Evolutionary conservation across 2,113 vertebrate species (phyloP), one percentile per base, ranked within the genome.

Genomic region (Prunella himalayana): DNA sequence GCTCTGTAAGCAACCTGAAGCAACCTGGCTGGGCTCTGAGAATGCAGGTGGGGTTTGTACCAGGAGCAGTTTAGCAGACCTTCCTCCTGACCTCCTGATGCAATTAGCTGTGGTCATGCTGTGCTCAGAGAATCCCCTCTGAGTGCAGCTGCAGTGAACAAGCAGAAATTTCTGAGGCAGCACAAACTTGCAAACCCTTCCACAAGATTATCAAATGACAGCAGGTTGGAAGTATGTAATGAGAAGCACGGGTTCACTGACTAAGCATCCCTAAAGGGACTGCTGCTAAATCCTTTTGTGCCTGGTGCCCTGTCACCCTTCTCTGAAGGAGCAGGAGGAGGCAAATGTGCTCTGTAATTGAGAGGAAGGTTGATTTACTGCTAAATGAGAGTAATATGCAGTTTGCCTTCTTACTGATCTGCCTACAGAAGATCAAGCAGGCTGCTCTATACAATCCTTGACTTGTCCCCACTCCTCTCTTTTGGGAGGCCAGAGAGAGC

Each of bases 241-340:
- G 80, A 95, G 86, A 92, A 96, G 88, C 95, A 95, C 23, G 80
- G 64, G 92, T 90, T 96, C 82, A 90, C 94, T 96, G 94, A 93
- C 76, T 93, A 88, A 96, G 92, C 93, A 82, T 79, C 90, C 92
- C 86, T 86, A 88, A 86, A 75, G 69, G 90, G 88, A 35, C 72
- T 64, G 56, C 56, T 68, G 72, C 70, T 92, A 92, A 92, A 96
- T 96, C 80, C 69, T 83, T 64, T 71, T 24, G 7, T 44, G 53
- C 76, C 7, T 3, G 33, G 82, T 92, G 95, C 86, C 88, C 88
- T 93, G 80, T 75, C 47, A 81, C 86, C 88, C 88, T 1, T 7
- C 72, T 78, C 64, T 73, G 90, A 39, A 59, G 64, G 72, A 92
- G 82, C 54, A 88, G 49, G 59, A 80, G 70, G 75, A 44, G 50